Evolutionary conservation across 2,888 invertebrate species (phyloP).

Genomic region (Teleiodes luculella): DNA sequence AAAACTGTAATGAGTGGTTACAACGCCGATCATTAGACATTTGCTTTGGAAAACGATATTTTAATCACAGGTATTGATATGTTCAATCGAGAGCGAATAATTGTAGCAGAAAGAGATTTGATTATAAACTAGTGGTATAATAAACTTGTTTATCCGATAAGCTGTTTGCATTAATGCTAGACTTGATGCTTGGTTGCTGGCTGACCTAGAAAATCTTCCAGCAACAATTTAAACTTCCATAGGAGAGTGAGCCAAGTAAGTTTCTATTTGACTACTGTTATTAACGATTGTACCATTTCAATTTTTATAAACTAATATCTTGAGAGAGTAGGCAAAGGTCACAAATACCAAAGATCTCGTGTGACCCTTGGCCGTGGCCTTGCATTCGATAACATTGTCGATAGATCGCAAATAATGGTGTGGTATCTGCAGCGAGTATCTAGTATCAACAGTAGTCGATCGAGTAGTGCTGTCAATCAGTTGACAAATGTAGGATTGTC

Average conservation of each 20-base stretch:
- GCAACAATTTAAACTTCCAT: background rate
- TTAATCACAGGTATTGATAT: slow-evolving; percentile 2
- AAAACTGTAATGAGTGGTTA: slow-evolving; percentile 4
- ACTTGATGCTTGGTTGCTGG: background rate
- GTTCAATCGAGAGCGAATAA: background rate
- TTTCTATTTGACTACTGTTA: no score
- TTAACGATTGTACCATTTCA: background rate
- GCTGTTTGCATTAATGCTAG: background rate
- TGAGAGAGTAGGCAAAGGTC: background rate
- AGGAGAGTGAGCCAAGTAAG: background rate
- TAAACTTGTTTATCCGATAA: background rate
- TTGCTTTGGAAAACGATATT: slow-evolving; percentile 2
- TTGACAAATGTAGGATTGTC: slow-evolving; percentile 26
- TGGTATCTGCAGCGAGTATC: background rate
- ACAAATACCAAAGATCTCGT: background rate
- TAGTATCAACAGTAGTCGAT: background rate
- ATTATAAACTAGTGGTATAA: background rate
- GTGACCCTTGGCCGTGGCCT: slow-evolving; percentile 8
- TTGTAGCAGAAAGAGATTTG: background rate
- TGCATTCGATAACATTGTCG: slow-evolving; percentile 6
- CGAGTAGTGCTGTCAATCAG: slow-evolving; percentile 9
- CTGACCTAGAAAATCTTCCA: background rate
- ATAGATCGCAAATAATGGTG: slow-evolving; percentile 1
- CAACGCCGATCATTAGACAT: background rate
- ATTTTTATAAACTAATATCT: no score